Base-by-base conservation (phyloP, 2,797 vertebrate genomes). In the Menidia menidia region DNA sequence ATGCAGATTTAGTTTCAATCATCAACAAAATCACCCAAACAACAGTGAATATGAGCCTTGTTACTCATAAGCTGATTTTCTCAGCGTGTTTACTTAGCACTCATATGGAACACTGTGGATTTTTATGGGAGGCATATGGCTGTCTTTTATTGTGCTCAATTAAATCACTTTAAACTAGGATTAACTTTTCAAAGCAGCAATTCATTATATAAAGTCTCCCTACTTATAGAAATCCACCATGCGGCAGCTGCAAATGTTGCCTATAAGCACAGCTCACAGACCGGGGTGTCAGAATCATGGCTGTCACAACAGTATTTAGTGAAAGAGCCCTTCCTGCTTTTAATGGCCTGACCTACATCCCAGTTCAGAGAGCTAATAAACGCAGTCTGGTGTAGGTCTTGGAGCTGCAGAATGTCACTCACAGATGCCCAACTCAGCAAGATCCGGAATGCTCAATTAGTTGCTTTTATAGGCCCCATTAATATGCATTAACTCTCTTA, bases 371-470 rank as follows among this genome's bases (percentile, higher is more conserved):
- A 93, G 94, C 95, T 94, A 94, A 94, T 98, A 97, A 97, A 96
- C 90, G 89, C 90, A 90, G 94, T 94, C 95, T 96, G 96, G 95
- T 97, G 96, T 93, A 96, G 96, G 97, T 96, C 96, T 92, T 89
- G 94, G 95, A 95, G 94, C 97, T 98, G 97, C 91, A 71, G 95
- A 95, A 95, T 98, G 96, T 99, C 97, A 98, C 94, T 94, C 95
- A 94, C 97, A 96, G 96, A 95, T 97, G 94, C 96, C 96, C 93
- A 93, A 95, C 95, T 96, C 95, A 95, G 95, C 95, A 94, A 96
- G 95, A 95, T 96, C 96, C 95, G 96, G 96, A 97, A 97, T 96
- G 95, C 95, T 96, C 96, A 97, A 95, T 95, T 94, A 97, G 96
- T 95, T 95, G 78, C 94, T 97, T 99, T 99, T 93, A 95, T 89